Percentiles rank a stretch among this genome's conserved stretches.
These are phyloP conservation scores for Kryptolebias ocellatus DNA, from an alignment of 2,797 vertebrate genomes.

Conservation along the genomic window DNA sequence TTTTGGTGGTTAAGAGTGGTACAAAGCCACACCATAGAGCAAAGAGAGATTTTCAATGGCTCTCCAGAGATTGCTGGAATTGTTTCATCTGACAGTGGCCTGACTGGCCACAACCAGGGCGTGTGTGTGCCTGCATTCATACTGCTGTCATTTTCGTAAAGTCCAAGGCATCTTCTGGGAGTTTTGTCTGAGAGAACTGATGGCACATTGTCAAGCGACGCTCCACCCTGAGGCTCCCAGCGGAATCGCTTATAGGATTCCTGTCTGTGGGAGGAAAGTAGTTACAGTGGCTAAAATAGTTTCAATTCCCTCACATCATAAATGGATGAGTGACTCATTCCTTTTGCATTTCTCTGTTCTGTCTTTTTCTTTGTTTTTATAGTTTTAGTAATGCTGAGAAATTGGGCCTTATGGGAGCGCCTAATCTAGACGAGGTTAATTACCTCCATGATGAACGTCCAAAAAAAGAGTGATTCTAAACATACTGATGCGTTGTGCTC, in stretches of 20 bases:
- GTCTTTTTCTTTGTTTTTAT: background rate
- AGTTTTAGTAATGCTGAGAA: background rate
- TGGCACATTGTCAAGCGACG: conserved; percentile 46
- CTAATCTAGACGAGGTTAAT: background rate
- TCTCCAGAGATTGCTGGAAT: conserved; percentile 46
- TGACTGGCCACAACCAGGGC: conserved; percentile 12
- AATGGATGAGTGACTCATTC: conserved; percentile 21
- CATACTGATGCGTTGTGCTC: no score
- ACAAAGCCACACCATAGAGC: conserved; percentile 42
- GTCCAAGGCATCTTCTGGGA: conserved; percentile 54
- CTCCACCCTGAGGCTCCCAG: conserved; percentile 41
- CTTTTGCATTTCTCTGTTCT: background rate
- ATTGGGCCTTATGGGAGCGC: background rate
- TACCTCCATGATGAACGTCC: no score
- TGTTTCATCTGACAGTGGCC: conserved; percentile 53
- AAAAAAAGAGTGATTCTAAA: no score
- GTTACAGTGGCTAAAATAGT: conserved; percentile 41
- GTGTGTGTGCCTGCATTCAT: conserved; percentile 24
- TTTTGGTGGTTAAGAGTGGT: conserved; percentile 33
- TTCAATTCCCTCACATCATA: conserved; percentile 38
- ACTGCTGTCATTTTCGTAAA: conserved; percentile 53
- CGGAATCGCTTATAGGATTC: conserved; percentile 44
- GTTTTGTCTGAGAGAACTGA: conserved; percentile 43
- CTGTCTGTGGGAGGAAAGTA: conserved; percentile 35
- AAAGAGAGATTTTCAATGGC: conserved; percentile 28